Evolutionary conservation across 2,797 vertebrate species (phyloP).

Genomic region (Okamejei kenojei): DNA sequence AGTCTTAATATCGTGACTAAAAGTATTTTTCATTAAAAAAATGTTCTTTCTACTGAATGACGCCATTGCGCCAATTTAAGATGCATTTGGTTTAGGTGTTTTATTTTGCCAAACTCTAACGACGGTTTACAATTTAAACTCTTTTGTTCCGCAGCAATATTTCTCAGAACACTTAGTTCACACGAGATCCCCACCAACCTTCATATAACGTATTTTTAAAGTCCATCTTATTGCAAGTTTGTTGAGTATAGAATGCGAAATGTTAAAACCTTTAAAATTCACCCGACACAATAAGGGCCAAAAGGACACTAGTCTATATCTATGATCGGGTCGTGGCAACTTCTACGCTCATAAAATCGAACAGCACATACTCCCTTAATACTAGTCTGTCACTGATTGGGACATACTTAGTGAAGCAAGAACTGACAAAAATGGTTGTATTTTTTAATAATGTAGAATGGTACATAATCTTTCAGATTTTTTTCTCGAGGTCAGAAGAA

Average conservation of each 20-base stretch:
- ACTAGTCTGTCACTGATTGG: not conserved
- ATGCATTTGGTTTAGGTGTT: not conserved
- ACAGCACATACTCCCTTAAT: not conserved
- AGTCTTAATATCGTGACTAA: not conserved
- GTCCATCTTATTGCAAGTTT: not conserved
- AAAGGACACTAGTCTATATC: not conserved
- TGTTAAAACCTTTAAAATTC: not conserved
- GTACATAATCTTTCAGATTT: not conserved
- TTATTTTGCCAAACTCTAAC: not conserved
- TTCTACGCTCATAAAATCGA: not conserved
- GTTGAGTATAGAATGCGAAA: not conserved
- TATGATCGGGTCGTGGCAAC: not conserved
- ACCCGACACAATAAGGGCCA: too few relatives aligned
- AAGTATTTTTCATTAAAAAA: not conserved
- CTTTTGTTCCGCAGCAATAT: conserved; percentile 21
- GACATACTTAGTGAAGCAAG: not conserved
- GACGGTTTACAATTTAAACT: not conserved
- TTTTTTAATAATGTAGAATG: not conserved
- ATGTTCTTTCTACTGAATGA: not conserved
- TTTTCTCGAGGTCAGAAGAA: not conserved
- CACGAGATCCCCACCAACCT: not conserved
- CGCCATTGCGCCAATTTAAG: not conserved
- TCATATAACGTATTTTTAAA: not conserved
- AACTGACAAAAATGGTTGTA: not conserved
- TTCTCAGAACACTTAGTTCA: not conserved